Evolutionary conservation across 2,113 vertebrate genomes (phyloP).

Genomic region (Epinephelus moara): DNA sequence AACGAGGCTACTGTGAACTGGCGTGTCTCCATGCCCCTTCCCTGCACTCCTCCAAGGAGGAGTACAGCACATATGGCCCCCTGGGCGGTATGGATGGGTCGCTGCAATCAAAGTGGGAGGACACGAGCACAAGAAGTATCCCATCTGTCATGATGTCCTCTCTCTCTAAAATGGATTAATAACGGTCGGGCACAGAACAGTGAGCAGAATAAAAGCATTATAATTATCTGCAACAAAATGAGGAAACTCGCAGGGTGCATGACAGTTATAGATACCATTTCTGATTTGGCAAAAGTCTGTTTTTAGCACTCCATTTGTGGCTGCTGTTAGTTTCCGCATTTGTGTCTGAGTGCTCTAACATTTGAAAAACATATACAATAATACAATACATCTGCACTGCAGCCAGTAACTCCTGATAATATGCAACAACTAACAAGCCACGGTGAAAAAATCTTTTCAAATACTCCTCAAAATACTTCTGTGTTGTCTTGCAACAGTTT

Average conservation of each 20-base stretch:
- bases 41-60: slow-evolving; percentile 71
- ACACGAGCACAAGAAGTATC: slow-evolving; percentile 64
- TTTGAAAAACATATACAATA: not conserved
- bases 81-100: slow-evolving; percentile 75
- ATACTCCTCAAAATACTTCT: not conserved
- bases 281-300: not conserved
- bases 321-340: not conserved
- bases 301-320: slow-evolving; percentile 3
- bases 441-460: not conserved
- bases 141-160: slow-evolving; percentile 79
- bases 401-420: not conserved
- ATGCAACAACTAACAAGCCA: not conserved
- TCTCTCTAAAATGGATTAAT: slow-evolving; percentile 69
- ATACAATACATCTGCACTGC: not conserved
- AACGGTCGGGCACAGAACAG: slow-evolving; percentile 42
- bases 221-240: slow-evolving; percentile 34
- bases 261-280: slow-evolving; percentile 10
- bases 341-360: not conserved
- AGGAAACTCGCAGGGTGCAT: not conserved
- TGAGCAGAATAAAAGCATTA: slow-evolving; percentile 52
- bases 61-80: slow-evolving; percentile 80
- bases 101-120: slow-evolving; percentile 68
- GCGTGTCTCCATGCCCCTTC: slow-evolving; percentile 70
- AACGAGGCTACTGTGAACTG: slow-evolving; percentile 57
- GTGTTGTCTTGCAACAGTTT: not conserved